phyloP scores from a whole-genome alignment of 2,113 vertebrate genomes.

The Trogon melanurus region DNA sequence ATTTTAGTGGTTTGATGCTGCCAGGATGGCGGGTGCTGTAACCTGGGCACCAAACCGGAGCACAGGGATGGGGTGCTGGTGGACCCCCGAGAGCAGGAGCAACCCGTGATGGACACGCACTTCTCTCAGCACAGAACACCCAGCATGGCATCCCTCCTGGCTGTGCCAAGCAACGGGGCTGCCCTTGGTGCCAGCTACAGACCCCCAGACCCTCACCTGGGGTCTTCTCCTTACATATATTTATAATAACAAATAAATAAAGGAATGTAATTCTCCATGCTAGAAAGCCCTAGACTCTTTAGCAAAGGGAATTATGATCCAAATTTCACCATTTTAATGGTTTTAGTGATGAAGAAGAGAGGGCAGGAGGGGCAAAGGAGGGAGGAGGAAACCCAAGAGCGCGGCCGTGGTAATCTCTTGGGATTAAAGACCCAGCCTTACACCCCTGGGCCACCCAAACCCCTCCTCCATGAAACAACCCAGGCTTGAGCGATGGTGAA shows the following conservation, averaged over 20 bases:
- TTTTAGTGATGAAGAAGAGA: not conserved
- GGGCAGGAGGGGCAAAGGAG: not conserved
- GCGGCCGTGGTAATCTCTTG: not conserved
- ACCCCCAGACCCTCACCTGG: not conserved
- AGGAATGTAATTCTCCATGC: no score
- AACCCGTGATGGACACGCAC: not conserved
- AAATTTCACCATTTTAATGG: not conserved
- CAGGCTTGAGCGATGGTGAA: not conserved
- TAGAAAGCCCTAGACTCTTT: not conserved
- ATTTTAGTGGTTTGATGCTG: not conserved
- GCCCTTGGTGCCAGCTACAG: accelerated
- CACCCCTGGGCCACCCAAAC: not conserved
- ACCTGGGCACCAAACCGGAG: not conserved
- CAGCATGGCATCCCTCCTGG: not conserved
- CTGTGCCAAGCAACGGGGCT: not conserved
- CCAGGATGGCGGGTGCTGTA: accelerated
- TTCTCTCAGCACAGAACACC: not conserved
- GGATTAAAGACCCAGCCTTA: not conserved
- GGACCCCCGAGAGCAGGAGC: accelerated
- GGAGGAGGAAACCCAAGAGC: not conserved
- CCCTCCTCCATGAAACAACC: not conserved
- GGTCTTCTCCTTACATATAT: not conserved
- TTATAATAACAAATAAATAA: not conserved
- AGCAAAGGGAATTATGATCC: not conserved
- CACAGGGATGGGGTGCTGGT: not conserved